Evolutionary conservation across 2,797 vertebrate genomes (phyloP), one percentile per base, ranked within the genome.

Genomic region (Oreonectes daqikongensis): DNA sequence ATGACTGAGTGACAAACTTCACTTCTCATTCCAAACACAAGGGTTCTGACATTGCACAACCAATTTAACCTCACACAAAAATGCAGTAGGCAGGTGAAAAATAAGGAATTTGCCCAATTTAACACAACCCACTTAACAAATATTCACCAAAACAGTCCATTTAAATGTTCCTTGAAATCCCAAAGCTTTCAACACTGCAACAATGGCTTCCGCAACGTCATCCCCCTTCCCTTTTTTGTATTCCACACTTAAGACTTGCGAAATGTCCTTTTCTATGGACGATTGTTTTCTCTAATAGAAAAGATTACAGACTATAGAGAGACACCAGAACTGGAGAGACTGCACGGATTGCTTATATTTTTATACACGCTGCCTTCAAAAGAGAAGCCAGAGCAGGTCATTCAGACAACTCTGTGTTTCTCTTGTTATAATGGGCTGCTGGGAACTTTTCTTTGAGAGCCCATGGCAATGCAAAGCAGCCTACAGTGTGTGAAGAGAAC

Each of bases 401-500:
- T 10, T 10, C 48, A 46, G 50, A 70, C 30, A 50, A 22, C 30
- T 48, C 55, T 9, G 38, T 2, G 3, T 59, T 68, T 59, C 17
- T 79, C 35, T 20, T 42, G 50, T 38, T 55, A 44, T 64, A 64
- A 77, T 32, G 32, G 70, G 66, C 57, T 72, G 65, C 67, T 75
- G 75, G 71, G 53, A 76, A 28, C 22, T 57, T 75, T 63, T 64
- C 24, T 77, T 60, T 52, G 50, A 63, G 40, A 61, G 72, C 52
- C 44, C n/a, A 77, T 64, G 55, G 71, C 70, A 76, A 60, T 59
- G 59, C n/a, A 60, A 48, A 57, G 60, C 61, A 73, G 18, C 14
- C 28, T 18, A 0, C n/a, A 40, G 61, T 48, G 26, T 75, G 72
- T 73, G 68, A 67, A 44, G n/a, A 82, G 79, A 69, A 72, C 22